Evolutionary conservation across 2,888 invertebrate species (phyloP).

Genomic region (Pyrrhia umbra): DNA sequence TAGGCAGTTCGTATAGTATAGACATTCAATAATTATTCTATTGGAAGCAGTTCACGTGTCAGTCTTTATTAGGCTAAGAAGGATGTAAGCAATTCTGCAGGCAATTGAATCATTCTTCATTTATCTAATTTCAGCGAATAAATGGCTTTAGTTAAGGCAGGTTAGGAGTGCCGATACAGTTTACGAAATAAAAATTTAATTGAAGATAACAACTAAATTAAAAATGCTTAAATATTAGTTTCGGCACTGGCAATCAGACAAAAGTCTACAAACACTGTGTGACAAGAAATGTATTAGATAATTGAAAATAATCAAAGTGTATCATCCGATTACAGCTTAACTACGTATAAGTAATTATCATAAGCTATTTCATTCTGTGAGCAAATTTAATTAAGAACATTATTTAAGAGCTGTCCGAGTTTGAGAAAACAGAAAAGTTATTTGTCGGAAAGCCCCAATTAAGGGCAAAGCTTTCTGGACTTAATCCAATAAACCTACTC

Average conservation of each 20-base stretch:
- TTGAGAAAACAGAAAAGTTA: constrained; percentile 89
- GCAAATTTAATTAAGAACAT: constrained; percentile 86
- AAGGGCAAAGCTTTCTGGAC: constrained; percentile 89
- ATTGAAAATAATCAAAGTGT: constrained; percentile 43
- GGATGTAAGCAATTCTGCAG: constrained; percentile 78
- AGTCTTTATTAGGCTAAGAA: constrained; percentile 76
- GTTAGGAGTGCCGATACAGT: constrained; percentile 23
- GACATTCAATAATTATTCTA: constrained; percentile 64
- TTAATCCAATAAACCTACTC: constrained; percentile 90
- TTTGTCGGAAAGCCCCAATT: constrained; percentile 89
- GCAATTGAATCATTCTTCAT: constrained; percentile 77
- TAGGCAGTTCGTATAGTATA: constrained; percentile 18
- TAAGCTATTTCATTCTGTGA: constrained; percentile 76
- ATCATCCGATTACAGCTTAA: constrained; percentile 16
- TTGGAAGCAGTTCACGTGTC: constrained; percentile 67
- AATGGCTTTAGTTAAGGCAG: constrained; percentile 58
- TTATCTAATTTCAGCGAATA: constrained; percentile 63
- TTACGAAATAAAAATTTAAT: not conserved
- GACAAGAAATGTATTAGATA: constrained; percentile 24
- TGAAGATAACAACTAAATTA: not conserved
- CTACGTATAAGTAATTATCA: constrained; percentile 63
- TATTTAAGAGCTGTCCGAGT: constrained; percentile 87
- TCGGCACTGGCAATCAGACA: too few relatives aligned
- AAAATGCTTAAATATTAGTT: too few relatives aligned
- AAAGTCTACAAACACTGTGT: too few relatives aligned